Conservation (phyloP, 2,888 invertebrate species). For the Trissolcus brochymenae region DNA sequence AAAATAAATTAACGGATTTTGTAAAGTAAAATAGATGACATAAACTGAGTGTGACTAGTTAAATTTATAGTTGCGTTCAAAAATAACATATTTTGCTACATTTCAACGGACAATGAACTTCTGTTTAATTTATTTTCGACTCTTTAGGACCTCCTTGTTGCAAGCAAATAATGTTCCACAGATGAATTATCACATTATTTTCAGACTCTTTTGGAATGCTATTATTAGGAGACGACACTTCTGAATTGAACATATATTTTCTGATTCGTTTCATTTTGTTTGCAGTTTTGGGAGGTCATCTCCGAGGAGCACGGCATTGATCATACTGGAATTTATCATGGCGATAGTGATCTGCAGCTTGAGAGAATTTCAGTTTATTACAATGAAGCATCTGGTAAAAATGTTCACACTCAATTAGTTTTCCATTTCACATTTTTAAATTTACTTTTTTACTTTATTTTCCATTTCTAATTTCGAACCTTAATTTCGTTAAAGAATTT, state of each 20-base stretch:
- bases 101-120: constrained; percentile 54
- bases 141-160: constrained; percentile 6
- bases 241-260: not conserved
- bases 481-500: constrained; percentile 29
- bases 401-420: constrained; percentile 14
- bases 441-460: constrained; percentile 10
- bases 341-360: constrained; percentile 81
- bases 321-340: constrained; percentile 80
- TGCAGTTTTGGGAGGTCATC: constrained; percentile 96
- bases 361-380: constrained; percentile 83
- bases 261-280: constrained; percentile 47
- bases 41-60: constrained; percentile 41
- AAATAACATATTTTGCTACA: constrained; percentile 41
- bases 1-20: not conserved
- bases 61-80: constrained; percentile 49
- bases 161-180: constrained; percentile 8
- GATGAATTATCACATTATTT: constrained; percentile 32
- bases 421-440: not conserved
- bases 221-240: not conserved
- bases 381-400: constrained; percentile 79
- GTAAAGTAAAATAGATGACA: constrained; percentile 2
- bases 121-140: constrained; percentile 40
- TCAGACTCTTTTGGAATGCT: constrained; percentile 1
- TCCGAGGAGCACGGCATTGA: constrained; percentile 91
- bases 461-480: not conserved